Evolutionary conservation across 2,113 vertebrate genomes (phyloP), one percentile per base, ranked within the genome.

Genomic region (Alligator mississippiensis): DNA sequence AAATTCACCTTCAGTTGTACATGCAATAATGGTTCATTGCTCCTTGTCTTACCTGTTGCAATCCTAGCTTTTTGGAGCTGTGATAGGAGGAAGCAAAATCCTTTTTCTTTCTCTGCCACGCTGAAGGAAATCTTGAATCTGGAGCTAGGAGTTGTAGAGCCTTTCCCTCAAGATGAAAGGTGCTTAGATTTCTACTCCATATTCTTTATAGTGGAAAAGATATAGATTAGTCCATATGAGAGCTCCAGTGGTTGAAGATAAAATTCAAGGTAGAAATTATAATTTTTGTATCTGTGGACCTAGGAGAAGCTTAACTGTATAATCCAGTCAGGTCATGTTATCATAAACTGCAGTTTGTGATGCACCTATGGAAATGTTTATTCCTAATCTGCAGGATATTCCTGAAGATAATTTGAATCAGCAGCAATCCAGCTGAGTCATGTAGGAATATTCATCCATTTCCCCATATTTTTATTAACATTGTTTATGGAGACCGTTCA

Each of bases 1-100:
- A 93, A 90, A 90, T 82, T 88, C 88, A 80, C 38, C 75, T 93
- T 81, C 94, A 91, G 89, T 84, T 81, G 84, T 55, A 92, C 54
- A 3, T 88, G 93, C 95, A 68, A 83, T 63, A 81, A 84, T 59
- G 95, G 30, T 96, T 96, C 83, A 79, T 38, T 90, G 87, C 80
- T 86, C 57, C 66, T 64, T 74, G 72, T 80, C 81, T 85, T 87
- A 90, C 79, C 88, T 93, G 79, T 88, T 94, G 92, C 89, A 87
- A 27, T 90, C 12, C 77, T 77, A 28, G 28, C 78, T 83, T 47
- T 85, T 93, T 85, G 88, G 25, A 85, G 87, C 80, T 91, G 4
- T 68, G 87, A 86, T 34, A 88, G 54, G 17, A 38, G 11, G 38
- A 77, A 94, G n/a, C 79, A 77, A 83, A 79, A 70, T 90, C 30